Percentiles rank a stretch among this genome's conserved stretches.
These are phyloP conservation scores for Hydroisotoma schaefferi DNA, from an alignment of 2,888 invertebrate genomes.

Conservation along the genomic window DNA sequence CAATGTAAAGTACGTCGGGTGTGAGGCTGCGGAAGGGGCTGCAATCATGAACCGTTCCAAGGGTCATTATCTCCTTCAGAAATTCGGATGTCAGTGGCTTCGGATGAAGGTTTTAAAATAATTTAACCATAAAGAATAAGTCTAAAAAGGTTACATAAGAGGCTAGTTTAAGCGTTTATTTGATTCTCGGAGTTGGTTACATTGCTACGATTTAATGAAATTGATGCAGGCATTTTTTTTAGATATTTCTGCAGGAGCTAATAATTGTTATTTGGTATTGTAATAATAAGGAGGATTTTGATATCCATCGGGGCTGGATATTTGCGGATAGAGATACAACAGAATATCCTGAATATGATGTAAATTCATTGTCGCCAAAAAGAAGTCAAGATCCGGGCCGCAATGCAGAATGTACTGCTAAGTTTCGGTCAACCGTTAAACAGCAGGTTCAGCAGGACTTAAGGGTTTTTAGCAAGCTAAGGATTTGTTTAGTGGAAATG, in stretches of 20 bases:
- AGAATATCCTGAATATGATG: background rate
- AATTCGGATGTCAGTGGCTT: no score
- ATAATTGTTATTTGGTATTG: background rate
- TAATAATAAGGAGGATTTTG: background rate
- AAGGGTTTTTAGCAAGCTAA: background rate
- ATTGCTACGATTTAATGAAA: no score
- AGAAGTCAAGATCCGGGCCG: background rate
- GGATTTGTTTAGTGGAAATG: background rate
- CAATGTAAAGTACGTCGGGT: background rate
- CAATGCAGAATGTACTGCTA: background rate
- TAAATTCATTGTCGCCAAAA: background rate
- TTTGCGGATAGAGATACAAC: slow-evolving; percentile 1
- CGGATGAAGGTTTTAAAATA: no score
- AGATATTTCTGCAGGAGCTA: no score
- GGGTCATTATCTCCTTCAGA: background rate
- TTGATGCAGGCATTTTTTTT: no score
- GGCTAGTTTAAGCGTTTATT: no score
- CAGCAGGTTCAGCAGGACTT: background rate
- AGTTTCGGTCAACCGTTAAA: background rate
- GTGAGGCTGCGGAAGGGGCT: background rate
- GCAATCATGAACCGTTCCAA: background rate
- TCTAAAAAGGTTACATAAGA: no score
- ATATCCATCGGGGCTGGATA: background rate
- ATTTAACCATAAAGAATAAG: no score
- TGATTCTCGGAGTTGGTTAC: no score